These are phyloP conservation scores for Acanthococcus lagerstroemiae DNA, from an alignment of 2,888 invertebrate species.

Conservation along the genomic window DNA sequence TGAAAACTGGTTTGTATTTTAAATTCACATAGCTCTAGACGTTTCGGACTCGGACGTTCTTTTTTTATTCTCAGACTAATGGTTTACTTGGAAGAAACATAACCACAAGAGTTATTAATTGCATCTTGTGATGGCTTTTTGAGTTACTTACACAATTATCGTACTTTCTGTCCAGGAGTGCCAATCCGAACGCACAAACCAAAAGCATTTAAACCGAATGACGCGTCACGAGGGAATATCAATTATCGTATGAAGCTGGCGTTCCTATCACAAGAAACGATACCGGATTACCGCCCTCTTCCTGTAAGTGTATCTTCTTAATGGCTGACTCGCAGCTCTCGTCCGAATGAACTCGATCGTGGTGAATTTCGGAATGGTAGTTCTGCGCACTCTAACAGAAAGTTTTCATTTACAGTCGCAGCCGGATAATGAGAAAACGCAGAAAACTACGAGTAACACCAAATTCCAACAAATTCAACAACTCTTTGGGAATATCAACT, in stretches of 20 bases:
- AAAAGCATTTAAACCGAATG: slow-evolving; percentile 49
- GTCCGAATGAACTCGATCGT: neutral
- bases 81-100: too few relatives aligned
- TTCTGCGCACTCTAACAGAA: too few relatives aligned
- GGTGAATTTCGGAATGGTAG: too few relatives aligned
- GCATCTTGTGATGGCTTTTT: too few relatives aligned
- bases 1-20: slow-evolving; percentile 71
- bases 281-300: slow-evolving; percentile 73
- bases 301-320: slow-evolving; percentile 44
- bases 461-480: slow-evolving; percentile 72
- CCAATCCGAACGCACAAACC: slow-evolving; percentile 62
- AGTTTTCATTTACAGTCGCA: slow-evolving; percentile 33
- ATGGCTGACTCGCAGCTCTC: neutral
- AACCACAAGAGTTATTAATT: too few relatives aligned
- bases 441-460: slow-evolving; percentile 64
- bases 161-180: slow-evolving; percentile 48
- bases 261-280: slow-evolving; percentile 73
- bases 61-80: too few relatives aligned
- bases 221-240: slow-evolving; percentile 50
- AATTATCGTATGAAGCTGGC: slow-evolving; percentile 76
- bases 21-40: neutral
- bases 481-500: slow-evolving; percentile 46
- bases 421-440: slow-evolving; percentile 52
- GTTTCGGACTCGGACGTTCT: neutral
- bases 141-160: neutral